Conservation (phyloP, 2,797 vertebrate species). For the Labeo calbasu region DNA sequence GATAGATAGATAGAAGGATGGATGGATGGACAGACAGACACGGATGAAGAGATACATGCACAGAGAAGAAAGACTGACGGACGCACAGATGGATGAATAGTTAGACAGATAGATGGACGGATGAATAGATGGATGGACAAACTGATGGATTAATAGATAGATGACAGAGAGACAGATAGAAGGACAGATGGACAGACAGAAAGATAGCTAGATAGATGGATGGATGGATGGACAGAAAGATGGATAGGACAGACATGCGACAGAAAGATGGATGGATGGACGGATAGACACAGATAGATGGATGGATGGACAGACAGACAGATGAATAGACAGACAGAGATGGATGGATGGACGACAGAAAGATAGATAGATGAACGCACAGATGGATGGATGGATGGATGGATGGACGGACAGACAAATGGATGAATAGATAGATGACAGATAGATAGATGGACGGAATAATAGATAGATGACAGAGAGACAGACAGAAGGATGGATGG, state of each 20-base stretch:
- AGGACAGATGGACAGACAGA: background rate
- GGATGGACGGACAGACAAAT: no score
- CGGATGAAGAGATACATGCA: background rate
- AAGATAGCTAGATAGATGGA: accelerated
- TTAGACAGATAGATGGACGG: background rate
- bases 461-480: background rate
- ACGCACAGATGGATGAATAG: background rate
- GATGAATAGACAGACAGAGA: background rate
- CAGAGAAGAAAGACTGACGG: background rate
- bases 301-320: background rate
- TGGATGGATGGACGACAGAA: accelerated
- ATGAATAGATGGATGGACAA: accelerated
- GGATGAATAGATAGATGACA: background rate
- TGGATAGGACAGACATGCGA: no score
- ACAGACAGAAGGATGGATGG: background rate
- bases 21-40: accelerated
- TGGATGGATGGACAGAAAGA: accelerated
- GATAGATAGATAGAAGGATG: background rate
- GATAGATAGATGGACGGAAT: accelerated
- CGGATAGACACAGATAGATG: accelerated
- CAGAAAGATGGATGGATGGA: background rate
- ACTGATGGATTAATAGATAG: accelerated
- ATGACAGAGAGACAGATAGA: background rate
- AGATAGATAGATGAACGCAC: background rate
- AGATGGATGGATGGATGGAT: background rate